Evolutionary conservation across 2,113 vertebrate species (phyloP).

Genomic region (Oxygymnocypris stewartii): DNA sequence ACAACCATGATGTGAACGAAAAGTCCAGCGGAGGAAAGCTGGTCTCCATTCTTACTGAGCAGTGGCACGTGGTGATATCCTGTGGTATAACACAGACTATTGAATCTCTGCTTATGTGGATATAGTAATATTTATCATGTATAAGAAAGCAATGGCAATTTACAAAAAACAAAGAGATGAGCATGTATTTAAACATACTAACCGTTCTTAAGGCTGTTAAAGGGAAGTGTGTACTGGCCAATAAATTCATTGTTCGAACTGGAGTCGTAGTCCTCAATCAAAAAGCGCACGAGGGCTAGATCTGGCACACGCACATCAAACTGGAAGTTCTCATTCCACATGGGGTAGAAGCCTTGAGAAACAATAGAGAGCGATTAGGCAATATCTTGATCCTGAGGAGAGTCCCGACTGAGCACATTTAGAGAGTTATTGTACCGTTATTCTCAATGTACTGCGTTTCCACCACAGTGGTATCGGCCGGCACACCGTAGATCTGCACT

Average conservation of each 20-base stretch:
- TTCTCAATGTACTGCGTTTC: slow-evolving; percentile 80
- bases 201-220: slow-evolving; percentile 89
- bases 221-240: slow-evolving; percentile 87
- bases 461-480: slow-evolving; percentile 74
- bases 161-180: neutral
- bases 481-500: slow-evolving; percentile 83
- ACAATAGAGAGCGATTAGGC: neutral
- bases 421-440: slow-evolving; percentile 77
- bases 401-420: neutral
- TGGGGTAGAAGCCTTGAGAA: slow-evolving; percentile 83
- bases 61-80: slow-evolving; percentile 95
- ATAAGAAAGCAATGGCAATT: neutral
- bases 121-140: neutral
- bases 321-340: slow-evolving; percentile 85
- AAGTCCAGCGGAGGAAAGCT: slow-evolving; percentile 82
- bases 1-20: slow-evolving; percentile 83
- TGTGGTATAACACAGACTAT: slow-evolving; percentile 61
- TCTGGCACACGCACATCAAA: slow-evolving; percentile 87
- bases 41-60: slow-evolving; percentile 82
- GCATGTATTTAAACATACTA: slow-evolving; percentile 54
- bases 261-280: slow-evolving; percentile 87
- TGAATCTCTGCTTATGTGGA: neutral
- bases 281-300: slow-evolving; percentile 86
- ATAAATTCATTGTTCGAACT: slow-evolving; percentile 86
- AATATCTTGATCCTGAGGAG: neutral